A percentile compares a stretch with the other conserved stretches of the same genome.
phyloP scores from a whole-genome alignment of 2,888 invertebrate species.

The Charanyca ferruginea region DNA sequence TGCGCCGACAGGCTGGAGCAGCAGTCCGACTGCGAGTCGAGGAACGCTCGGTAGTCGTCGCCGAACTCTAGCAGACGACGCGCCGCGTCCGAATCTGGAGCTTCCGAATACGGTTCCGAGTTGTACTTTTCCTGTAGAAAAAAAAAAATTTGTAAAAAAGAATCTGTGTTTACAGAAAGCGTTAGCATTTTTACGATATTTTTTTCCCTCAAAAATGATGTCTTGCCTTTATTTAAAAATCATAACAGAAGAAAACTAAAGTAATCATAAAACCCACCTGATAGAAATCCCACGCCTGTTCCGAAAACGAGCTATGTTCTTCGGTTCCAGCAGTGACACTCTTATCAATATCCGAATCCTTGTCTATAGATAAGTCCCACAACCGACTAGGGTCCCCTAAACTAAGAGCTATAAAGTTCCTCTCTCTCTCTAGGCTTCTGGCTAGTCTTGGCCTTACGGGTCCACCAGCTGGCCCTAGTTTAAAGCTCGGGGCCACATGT shows the following conservation, averaged over 20 bases:
- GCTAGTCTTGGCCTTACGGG: slow-evolving; percentile 83
- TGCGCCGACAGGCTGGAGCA: slow-evolving; percentile 95
- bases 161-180: too few species aligned
- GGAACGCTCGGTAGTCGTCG: slow-evolving; percentile 97
- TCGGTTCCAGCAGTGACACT: slow-evolving; percentile 93
- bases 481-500: slow-evolving; percentile 92
- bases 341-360: slow-evolving; percentile 89
- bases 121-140: slow-evolving; percentile 96
- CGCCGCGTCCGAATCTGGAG: slow-evolving; percentile 96
- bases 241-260: too few species aligned
- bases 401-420: slow-evolving; percentile 83
- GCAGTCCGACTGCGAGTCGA: slow-evolving; percentile 97
- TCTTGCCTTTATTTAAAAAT: too few species aligned
- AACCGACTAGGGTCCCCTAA: slow-evolving; percentile 85
- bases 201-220: too few species aligned
- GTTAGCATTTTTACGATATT: too few species aligned
- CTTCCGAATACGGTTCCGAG: slow-evolving; percentile 97
- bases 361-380: slow-evolving; percentile 86
- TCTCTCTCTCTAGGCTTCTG: slow-evolving; percentile 82
- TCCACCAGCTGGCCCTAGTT: slow-evolving; percentile 91
- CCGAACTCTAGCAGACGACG: slow-evolving; percentile 96
- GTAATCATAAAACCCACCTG: slow-evolving; percentile 91
- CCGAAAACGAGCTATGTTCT: slow-evolving; percentile 96
- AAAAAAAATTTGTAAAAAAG: slow-evolving; percentile 43
- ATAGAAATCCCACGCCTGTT: slow-evolving; percentile 98